These are phyloP conservation scores for Hippasteria phrygiana DNA, from an alignment of 53 echinoderm and acorn worm genomes.

Conservation along the genomic window DNA sequence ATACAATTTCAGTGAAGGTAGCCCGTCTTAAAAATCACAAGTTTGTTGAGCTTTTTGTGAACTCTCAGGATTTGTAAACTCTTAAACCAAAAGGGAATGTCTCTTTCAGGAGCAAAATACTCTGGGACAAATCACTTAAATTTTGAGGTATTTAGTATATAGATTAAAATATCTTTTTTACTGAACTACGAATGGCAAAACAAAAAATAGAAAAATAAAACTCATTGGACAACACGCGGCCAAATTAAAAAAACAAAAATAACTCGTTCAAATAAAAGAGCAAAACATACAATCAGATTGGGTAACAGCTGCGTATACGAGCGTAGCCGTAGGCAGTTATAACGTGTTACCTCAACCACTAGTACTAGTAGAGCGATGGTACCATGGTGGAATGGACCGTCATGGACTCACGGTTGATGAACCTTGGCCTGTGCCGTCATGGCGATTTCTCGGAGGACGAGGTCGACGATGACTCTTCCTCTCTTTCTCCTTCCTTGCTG, in stretches of 20 bases:
- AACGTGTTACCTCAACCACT: too few relatives aligned
- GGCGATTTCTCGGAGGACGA: constrained; percentile 46
- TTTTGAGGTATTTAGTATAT: neutral
- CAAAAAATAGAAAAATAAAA: constrained; percentile 9
- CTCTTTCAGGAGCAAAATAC: too few relatives aligned
- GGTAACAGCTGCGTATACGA: neutral
- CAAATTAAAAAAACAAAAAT: neutral
- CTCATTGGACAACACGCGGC: neutral
- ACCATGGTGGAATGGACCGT: too few relatives aligned
- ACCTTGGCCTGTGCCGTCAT: constrained; percentile 40
- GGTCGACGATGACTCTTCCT: constrained; percentile 2
- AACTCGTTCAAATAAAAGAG: neutral
- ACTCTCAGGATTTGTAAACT: too few relatives aligned
- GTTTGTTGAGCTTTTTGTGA: neutral
- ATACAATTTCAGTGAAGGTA: too few relatives aligned
- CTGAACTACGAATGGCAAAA: neutral
- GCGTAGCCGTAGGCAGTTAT: too few relatives aligned
- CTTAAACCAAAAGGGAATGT: too few relatives aligned
- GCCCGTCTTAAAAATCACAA: too few relatives aligned
- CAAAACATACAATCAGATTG: neutral
- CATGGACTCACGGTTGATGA: constrained; percentile 16
- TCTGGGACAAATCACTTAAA: neutral
- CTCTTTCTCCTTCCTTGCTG: constrained; percentile 4
- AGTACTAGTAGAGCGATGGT: too few relatives aligned
- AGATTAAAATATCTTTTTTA: neutral